Evolutionary conservation across 1,140 invertebrate species (phyloP).

Genomic region (Physella acuta): DNA sequence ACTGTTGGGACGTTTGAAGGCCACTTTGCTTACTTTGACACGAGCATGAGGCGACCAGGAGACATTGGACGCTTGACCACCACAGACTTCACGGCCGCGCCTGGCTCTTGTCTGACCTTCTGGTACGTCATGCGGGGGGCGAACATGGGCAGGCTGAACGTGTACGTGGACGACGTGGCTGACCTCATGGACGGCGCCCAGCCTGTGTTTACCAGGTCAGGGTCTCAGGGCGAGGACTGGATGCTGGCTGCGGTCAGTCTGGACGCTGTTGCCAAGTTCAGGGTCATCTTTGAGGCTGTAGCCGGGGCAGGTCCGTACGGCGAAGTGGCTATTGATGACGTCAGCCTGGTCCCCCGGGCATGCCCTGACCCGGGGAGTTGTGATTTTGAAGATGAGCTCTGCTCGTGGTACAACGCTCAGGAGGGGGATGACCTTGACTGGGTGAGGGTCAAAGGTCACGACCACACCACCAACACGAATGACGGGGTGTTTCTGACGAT

Average conservation of each 20-base stretch:
- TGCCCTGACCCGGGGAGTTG: not conserved
- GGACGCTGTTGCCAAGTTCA: too few relatives aligned
- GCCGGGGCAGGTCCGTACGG: not conserved
- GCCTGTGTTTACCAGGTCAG: too few relatives aligned
- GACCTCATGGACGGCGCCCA: too few relatives aligned
- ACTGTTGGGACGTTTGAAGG: slow-evolving; percentile 60
- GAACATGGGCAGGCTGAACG: slow-evolving; percentile 30
- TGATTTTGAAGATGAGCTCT: not conserved
- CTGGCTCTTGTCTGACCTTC: slow-evolving; percentile 64
- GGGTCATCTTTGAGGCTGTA: not conserved
- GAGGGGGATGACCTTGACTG: not conserved
- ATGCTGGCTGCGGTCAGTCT: too few relatives aligned
- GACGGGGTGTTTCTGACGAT: not conserved
- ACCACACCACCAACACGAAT: not conserved
- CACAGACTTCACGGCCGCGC: too few relatives aligned
- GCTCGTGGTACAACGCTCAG: not conserved
- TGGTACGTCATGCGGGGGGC: slow-evolving; percentile 77
- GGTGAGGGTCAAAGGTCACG: not conserved
- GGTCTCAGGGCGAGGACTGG: too few relatives aligned
- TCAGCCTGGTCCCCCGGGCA: not conserved
- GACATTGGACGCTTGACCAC: too few relatives aligned
- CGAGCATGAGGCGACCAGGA: too few relatives aligned
- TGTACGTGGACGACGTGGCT: too few relatives aligned
- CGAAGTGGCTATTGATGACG: not conserved
- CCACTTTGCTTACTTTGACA: slow-evolving; percentile 53